phyloP scores from a whole-genome alignment of 1,140 invertebrate genomes.

The Wasmannia auropunctata region DNA sequence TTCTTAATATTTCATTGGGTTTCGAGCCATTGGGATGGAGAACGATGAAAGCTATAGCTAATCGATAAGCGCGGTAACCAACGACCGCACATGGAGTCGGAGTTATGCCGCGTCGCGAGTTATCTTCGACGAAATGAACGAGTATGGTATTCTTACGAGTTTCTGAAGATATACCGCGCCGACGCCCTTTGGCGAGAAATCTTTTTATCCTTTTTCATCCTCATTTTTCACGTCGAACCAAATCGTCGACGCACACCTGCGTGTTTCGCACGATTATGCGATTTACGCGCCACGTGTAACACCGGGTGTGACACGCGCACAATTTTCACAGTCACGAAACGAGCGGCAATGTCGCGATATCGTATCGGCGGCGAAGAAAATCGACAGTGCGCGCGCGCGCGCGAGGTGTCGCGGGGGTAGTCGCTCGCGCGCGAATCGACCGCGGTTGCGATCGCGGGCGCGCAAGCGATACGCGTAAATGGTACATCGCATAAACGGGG shows the following conservation, averaged over 20 bases:
- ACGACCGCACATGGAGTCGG: not conserved
- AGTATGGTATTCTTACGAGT: not conserved
- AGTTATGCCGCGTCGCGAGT: not conserved
- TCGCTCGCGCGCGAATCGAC: conserved; percentile 18
- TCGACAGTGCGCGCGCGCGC: too few species aligned
- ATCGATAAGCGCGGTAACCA: conserved; percentile 29
- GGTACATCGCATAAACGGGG: conserved; percentile 14
- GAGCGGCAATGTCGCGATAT: conserved; percentile 2
- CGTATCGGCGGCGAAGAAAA: not conserved
- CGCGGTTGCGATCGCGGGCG: conserved; percentile 13
- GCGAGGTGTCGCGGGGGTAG: not conserved
- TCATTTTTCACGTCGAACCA: not conserved
- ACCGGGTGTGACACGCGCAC: not conserved
- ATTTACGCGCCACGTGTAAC: conserved; percentile 33
- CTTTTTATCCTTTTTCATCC: not conserved
- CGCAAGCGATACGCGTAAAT: not conserved
- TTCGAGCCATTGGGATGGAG: not conserved
- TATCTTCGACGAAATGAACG: not conserved
- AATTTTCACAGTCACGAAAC: not conserved
- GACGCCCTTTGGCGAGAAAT: not conserved
- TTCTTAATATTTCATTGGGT: conserved; percentile 20
- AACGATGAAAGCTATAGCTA: conserved; percentile 11
- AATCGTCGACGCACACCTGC: conserved; percentile 38
- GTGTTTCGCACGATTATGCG: conserved; percentile 34
- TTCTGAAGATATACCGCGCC: not conserved